phyloP scores from a whole-genome alignment of 1,140 invertebrate genomes.

The Epicauta chinensis region DNA sequence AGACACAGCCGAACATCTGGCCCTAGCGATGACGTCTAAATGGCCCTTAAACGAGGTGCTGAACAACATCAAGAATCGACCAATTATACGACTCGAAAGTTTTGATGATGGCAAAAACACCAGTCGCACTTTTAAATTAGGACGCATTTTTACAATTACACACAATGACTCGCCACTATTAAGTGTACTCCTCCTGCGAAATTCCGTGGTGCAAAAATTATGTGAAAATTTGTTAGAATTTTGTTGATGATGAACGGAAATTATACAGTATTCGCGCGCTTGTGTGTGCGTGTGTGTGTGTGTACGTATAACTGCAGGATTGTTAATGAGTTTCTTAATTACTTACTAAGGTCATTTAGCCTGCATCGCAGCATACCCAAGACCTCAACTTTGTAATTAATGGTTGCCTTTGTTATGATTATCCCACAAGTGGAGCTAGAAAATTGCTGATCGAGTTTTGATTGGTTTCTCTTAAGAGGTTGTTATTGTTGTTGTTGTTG shows the following conservation, averaged over 20 bases:
- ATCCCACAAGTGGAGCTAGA: conserved; percentile 36
- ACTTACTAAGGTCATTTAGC: conserved; percentile 32
- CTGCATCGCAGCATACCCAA: conserved; percentile 19
- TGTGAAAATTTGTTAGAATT: too few relatives aligned
- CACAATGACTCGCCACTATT: conserved; percentile 5
- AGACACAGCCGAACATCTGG: too few relatives aligned
- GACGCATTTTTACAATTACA: conserved; percentile 11
- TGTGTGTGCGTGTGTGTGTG: neutral
- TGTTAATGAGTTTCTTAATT: conserved; percentile 38
- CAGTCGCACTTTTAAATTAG: conserved; percentile 5
- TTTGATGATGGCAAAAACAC: conserved; percentile 2
- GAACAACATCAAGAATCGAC: too few relatives aligned
- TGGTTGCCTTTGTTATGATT: conserved; percentile 38
- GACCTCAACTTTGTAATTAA: conserved; percentile 35
- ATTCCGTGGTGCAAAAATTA: too few relatives aligned
- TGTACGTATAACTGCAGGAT: conserved; percentile 24
- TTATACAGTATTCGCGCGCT: too few relatives aligned
- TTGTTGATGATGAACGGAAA: too few relatives aligned
- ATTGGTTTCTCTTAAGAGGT: conserved; percentile 35
- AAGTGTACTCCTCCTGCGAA: too few relatives aligned
- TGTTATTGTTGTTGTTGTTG: conserved; percentile 6
- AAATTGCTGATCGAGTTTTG: conserved; percentile 38
- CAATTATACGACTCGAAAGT: too few relatives aligned
- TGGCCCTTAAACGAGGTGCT: too few relatives aligned
- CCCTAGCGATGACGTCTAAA: too few relatives aligned